These are phyloP conservation scores for Polylopha cassiicola DNA, from an alignment of 2,888 invertebrate species.

Conservation along the genomic window DNA sequence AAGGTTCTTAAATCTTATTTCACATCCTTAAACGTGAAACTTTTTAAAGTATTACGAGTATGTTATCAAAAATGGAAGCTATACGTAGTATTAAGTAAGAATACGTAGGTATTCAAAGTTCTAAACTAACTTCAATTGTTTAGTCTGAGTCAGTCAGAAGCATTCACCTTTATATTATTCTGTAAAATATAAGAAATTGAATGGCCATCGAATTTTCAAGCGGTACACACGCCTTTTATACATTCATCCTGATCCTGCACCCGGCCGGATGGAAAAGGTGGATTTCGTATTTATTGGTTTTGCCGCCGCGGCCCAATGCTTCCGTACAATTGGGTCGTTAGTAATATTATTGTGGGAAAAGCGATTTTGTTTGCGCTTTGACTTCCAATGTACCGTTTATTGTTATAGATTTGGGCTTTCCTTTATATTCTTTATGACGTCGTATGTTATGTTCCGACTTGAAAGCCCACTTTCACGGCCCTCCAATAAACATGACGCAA, in stretches of 20 bases:
- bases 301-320: constrained; percentile 64
- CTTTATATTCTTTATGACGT: constrained; percentile 56
- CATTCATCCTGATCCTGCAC: constrained; percentile 51
- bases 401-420: constrained; percentile 67
- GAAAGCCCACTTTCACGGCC: constrained; percentile 53
- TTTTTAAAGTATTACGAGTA: too few relatives aligned
- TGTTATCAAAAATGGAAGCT: too few relatives aligned
- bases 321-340: constrained; percentile 74
- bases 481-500: constrained; percentile 38
- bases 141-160: too few relatives aligned
- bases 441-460: constrained; percentile 56
- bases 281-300: constrained; percentile 75
- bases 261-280: constrained; percentile 51
- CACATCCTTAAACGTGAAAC: too few relatives aligned
- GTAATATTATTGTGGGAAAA: constrained; percentile 73
- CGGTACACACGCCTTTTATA: constrained; percentile 52
- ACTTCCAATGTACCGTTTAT: constrained; percentile 67
- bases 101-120: too few relatives aligned
- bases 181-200: constrained; percentile 48
- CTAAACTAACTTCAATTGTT: too few relatives aligned
- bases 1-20: too few relatives aligned
- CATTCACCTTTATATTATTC: too few relatives aligned
- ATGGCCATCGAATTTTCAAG: constrained; percentile 51
- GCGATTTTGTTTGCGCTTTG: constrained; percentile 73
- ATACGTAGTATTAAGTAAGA: too few relatives aligned